Conservation (phyloP, 2,888 invertebrate genomes). For the Synanthedon formicaeformis region DNA sequence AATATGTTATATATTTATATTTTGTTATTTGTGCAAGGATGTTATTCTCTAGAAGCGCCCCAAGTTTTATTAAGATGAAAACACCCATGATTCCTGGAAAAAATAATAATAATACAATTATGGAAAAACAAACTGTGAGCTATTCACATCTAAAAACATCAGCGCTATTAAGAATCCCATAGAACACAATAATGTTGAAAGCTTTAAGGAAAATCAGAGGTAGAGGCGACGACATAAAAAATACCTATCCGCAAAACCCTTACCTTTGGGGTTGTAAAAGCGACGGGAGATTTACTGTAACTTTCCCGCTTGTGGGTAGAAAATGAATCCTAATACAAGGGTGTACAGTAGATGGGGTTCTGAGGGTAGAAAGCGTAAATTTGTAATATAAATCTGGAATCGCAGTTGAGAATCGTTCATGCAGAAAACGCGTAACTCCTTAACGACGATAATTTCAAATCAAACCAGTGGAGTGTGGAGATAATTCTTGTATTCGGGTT, state of each 20-base stretch:
- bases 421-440: conserved; percentile 48
- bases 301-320: neutral
- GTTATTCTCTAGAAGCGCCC: too few relatives aligned
- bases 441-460: conserved; percentile 52
- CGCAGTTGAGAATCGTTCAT: conserved; percentile 40
- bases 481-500: conserved; percentile 32
- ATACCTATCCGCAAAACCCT: conserved; percentile 31
- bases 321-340: neutral
- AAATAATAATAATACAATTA: too few relatives aligned
- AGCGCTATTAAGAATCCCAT: neutral
- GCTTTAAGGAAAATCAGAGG: conserved; percentile 30
- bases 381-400: conserved; percentile 44
- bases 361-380: conserved; percentile 10
- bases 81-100: too few relatives aligned
- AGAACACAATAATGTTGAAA: neutral
- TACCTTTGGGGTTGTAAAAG: conserved; percentile 29
- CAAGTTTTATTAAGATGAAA: too few relatives aligned
- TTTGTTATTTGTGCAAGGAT: too few relatives aligned
- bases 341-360: neutral
- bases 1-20: too few relatives aligned
- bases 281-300: conserved; percentile 7
- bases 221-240: conserved; percentile 23
- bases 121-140: neutral
- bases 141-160: neutral
- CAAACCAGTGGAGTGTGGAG: conserved; percentile 42